Conservation (phyloP, 2,888 invertebrate species). For the Sussaba pulchella region DNA sequence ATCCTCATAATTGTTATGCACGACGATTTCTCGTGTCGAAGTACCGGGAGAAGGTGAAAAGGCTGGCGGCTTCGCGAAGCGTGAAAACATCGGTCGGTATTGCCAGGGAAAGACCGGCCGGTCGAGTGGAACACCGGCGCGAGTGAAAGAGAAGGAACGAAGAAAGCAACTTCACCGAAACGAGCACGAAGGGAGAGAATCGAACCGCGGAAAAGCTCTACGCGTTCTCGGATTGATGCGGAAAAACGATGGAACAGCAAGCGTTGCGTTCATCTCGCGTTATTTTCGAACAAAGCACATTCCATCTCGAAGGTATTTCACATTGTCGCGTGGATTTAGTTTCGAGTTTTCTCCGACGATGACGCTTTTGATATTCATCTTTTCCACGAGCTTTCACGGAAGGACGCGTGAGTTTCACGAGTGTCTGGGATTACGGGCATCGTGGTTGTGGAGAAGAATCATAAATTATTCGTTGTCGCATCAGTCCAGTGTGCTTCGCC, state of each 20-base stretch:
- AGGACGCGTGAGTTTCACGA: slow-evolving; percentile 5
- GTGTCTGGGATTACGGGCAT: not conserved
- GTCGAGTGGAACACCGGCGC: not conserved
- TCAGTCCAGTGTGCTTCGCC: not conserved
- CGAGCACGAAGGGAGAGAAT: slow-evolving; percentile 17
- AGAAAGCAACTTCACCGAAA: not conserved
- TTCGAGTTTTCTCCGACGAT: slow-evolving; percentile 20
- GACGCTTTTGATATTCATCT: not conserved
- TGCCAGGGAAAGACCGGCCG: not conserved
- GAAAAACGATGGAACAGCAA: slow-evolving; percentile 20
- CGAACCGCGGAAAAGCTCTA: not conserved
- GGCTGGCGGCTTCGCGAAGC: not conserved
- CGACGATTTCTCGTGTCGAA: slow-evolving; percentile 70
- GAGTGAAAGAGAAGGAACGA: not conserved
- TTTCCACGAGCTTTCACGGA: not conserved
- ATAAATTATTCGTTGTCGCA: slow-evolving; percentile 20
- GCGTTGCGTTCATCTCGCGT: slow-evolving; percentile 8
- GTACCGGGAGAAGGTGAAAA: slow-evolving; percentile 44
- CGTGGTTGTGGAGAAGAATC: not conserved
- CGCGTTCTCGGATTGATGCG: too few species aligned
- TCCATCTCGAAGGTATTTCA: not conserved
- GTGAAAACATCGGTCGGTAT: not conserved
- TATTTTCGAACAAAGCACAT: slow-evolving; percentile 3
- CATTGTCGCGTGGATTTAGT: slow-evolving; percentile 44
- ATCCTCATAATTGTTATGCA: slow-evolving; percentile 71